Base-by-base conservation (phyloP, 2,797 vertebrate genomes). In the Myoxocephalus aenaeus region DNA sequence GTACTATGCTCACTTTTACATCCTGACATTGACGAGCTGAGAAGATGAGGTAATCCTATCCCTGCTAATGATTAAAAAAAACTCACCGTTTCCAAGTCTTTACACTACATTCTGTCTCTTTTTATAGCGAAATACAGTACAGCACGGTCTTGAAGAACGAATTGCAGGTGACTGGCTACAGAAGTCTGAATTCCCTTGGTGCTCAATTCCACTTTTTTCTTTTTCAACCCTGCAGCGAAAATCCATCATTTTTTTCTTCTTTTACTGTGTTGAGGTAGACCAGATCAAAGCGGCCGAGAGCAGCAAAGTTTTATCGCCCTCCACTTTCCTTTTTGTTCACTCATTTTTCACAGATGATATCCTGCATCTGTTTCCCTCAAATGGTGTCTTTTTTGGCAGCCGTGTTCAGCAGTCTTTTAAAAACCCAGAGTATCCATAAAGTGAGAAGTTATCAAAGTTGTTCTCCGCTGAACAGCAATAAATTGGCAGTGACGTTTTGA, bases 391-490 rank as follows among this genome's bases (percentile, higher is more conserved):
- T 75, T 79, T 57, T 81, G 92, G 89, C 92, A 84, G 87, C 81
- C 8, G 36, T 7, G 65, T 70, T 83, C 54, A 46, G 73, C 77
- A 77, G 86, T 73, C 86, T 88, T 91, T 91, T 67, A 86, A 90
- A 88, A 94, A 90, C 63, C 63, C 80, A 61, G 87, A 92, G 81
- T 48, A 65, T 65, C 86, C 84, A 91, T 93, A 91, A 94, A 93
- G 87, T 80, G 90, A 85, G 83, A 92, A 92, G 83, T 87, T 92
- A 92, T 93, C 92, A 92, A 87, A 94, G 91, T 87, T 82, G 84
- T 82, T 91, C 84, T 90, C 65, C 44, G 70, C 79, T 66, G 81
- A 89, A 79, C 77, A 57, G 86, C 88, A 82, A 90, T 94, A 93
- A 93, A 95, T 92, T 90, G 89, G 64, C 85, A 58, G 74, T 89